These are phyloP conservation scores for Drosophila mauritiana DNA, from an alignment of 1,140 invertebrate species.

Conservation along the genomic window DNA sequence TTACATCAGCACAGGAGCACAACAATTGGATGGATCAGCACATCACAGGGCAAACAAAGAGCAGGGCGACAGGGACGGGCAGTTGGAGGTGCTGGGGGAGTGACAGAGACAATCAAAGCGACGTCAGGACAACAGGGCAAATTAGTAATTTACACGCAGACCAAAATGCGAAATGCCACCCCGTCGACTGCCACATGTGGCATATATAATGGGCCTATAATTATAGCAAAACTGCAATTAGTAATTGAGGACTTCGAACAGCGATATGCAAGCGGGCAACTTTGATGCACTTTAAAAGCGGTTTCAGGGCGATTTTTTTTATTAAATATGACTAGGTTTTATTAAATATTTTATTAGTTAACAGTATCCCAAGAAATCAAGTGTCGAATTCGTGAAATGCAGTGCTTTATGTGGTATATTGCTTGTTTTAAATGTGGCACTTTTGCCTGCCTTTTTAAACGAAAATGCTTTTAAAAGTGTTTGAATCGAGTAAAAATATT, in stretches of 20 bases:
- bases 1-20: slow-evolving; percentile 22
- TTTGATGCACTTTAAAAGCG: slow-evolving; percentile 4
- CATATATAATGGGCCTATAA: slow-evolving; percentile 62
- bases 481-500: slow-evolving; percentile 16
- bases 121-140: slow-evolving; percentile 52
- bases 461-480: slow-evolving; percentile 43
- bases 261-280: slow-evolving; percentile 13
- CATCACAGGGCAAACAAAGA: slow-evolving; percentile 16
- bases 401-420: no score
- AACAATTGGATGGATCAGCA: slow-evolving; percentile 40
- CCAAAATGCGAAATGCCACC: slow-evolving; percentile 22
- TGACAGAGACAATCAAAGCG: slow-evolving; percentile 50
- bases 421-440: neutral
- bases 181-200: slow-evolving; percentile 20
- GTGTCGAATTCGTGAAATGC: no score
- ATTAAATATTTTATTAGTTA: no score
- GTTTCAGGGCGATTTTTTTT: neutral
- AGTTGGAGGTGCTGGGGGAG: slow-evolving; percentile 5
- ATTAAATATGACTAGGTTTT: no score
- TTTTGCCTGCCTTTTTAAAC: neutral
- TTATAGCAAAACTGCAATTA: slow-evolving; percentile 66
- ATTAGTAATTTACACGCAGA: slow-evolving; percentile 76
- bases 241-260: slow-evolving; percentile 59
- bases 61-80: slow-evolving; percentile 12
- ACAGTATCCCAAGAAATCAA: no score